Evolutionary conservation across 2,113 vertebrate species (phyloP), one percentile per base, ranked within the genome.

Genomic region (Chloropsis hardwickii): DNA sequence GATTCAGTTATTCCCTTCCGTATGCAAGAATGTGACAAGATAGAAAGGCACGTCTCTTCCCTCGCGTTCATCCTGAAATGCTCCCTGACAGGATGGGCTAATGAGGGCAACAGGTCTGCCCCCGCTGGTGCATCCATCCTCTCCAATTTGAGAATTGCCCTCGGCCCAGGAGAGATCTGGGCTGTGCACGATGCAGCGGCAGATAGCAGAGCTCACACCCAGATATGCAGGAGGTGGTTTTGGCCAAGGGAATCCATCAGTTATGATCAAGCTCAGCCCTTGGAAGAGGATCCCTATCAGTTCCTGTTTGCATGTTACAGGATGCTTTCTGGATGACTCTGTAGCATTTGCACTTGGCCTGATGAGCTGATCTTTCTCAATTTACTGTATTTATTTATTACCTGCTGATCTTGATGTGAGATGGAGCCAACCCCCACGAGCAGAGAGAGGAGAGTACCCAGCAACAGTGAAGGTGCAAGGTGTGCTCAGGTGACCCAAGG

Each of bases 171-270:
- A 70, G 42, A 66, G 45, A 54, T 54, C 45, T 66, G 60, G 40
- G 58, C 60, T 44, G 60, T 39, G 81, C 42, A 50, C 0, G 5
- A 82, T 86, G 51, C 57, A 61, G 70, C 1, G 25, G 54, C 11
- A 80, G 92, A 88, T 92, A 93, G 64, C 88, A 82, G 44, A 19
- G 67, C 76, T 95, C 74, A 80, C 93, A 90, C 74, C 71, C 85
- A 86, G 62, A 24, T 86, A 51, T 20, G 39, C 60, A 86, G 79
- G 76, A 73, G 89, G 74, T 4, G 28, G 48, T 73, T 94, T 92
- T 88, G 58, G 54, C 74, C 19, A 5, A 40, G 90, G 16, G 20
- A 73, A 80, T 73, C 56, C 74, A 48, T 40, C 25, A 45, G 44
- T 62, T 77, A 47, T 11, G 51, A 66, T 39, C n/a, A 78, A 79